phyloP scores from a whole-genome alignment of 1,140 invertebrate species.

The Zaprionus davidi region DNA sequence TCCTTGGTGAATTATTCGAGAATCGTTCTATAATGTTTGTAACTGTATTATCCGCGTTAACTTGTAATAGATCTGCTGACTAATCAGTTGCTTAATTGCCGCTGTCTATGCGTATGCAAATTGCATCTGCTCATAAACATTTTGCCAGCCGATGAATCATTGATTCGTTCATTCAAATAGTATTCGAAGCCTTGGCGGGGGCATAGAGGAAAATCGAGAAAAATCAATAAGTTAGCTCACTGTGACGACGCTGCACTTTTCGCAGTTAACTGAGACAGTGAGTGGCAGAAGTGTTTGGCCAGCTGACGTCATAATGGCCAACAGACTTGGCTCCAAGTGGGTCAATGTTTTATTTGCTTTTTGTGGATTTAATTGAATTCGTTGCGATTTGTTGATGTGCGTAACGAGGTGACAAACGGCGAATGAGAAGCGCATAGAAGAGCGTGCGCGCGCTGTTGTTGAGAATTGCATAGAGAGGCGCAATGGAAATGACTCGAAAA shows the following conservation, averaged over 20 bases:
- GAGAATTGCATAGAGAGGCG: slow-evolving; percentile 10
- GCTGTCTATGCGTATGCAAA: slow-evolving; percentile 48
- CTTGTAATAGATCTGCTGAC: slow-evolving; percentile 27
- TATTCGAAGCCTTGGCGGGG: slow-evolving; percentile 26
- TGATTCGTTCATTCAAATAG: slow-evolving; percentile 19
- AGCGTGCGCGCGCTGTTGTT: background rate
- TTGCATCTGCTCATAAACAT: slow-evolving; percentile 41
- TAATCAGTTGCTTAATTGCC: slow-evolving; percentile 46
- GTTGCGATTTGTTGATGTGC: slow-evolving; percentile 39
- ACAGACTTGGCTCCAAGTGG: slow-evolving; percentile 60
- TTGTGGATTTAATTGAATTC: slow-evolving; percentile 68
- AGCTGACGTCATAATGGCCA: slow-evolving; percentile 68
- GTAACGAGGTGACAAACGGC: background rate
- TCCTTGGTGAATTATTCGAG: slow-evolving; percentile 25
- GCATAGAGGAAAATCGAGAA: slow-evolving; percentile 13
- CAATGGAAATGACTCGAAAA: background rate
- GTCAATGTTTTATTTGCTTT: slow-evolving; percentile 69
- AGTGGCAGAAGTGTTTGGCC: slow-evolving; percentile 8
- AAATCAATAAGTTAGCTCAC: slow-evolving; percentile 66
- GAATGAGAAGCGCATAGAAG: slow-evolving; percentile 8
- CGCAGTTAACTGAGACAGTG: slow-evolving; percentile 18
- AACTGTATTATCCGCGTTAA: slow-evolving; percentile 5
- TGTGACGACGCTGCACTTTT: slow-evolving; percentile 60
- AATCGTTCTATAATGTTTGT: slow-evolving; percentile 11
- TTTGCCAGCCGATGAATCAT: slow-evolving; percentile 51